Conservation (phyloP, 2,113 vertebrate genomes). For the Meriones unguiculatus region DNA sequence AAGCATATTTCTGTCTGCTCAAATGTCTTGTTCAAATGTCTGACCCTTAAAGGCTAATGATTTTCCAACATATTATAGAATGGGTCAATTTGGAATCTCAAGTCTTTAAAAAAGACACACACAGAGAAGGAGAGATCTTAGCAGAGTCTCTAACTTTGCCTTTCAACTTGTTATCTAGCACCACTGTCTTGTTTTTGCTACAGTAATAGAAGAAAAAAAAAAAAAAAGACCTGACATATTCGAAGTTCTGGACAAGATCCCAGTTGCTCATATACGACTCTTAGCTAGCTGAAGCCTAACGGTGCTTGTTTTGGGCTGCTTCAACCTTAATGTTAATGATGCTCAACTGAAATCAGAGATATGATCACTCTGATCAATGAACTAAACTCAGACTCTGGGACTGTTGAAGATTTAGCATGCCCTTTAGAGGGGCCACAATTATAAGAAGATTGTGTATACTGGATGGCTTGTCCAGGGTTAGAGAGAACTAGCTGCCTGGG, state of each 20-base stretch:
- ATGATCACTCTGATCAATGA: background rate
- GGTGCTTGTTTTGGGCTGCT: background rate
- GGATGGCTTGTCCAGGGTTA: background rate
- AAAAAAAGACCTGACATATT: conserved; percentile 23
- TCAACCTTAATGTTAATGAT: background rate
- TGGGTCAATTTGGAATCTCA: background rate
- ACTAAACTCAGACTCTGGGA: background rate
- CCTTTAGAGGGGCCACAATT: background rate
- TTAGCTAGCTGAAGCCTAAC: background rate
- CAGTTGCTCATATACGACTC: background rate
- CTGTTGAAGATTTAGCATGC: background rate
- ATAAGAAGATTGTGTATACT: background rate
- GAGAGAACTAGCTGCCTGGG: background rate
- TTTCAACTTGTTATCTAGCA: background rate
- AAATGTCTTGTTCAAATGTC: conserved; percentile 43
- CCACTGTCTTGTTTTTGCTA: background rate
- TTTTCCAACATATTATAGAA: conserved; percentile 32
- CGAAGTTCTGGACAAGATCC: conserved; percentile 44
- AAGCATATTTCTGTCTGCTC: conserved; percentile 41
- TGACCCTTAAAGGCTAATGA: conserved; percentile 22
- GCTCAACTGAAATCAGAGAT: background rate
- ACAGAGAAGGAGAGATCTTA: background rate
- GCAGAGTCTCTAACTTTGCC: background rate
- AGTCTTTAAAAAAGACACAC: background rate
- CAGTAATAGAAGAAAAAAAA: background rate